A percentile compares a stretch with the other conserved stretches of the same genome.
Evolutionary conservation across 30 jellyfish, hydroid and myxozoan genomes (phyloP).

Genomic region (Cassiopea xamachana): DNA sequence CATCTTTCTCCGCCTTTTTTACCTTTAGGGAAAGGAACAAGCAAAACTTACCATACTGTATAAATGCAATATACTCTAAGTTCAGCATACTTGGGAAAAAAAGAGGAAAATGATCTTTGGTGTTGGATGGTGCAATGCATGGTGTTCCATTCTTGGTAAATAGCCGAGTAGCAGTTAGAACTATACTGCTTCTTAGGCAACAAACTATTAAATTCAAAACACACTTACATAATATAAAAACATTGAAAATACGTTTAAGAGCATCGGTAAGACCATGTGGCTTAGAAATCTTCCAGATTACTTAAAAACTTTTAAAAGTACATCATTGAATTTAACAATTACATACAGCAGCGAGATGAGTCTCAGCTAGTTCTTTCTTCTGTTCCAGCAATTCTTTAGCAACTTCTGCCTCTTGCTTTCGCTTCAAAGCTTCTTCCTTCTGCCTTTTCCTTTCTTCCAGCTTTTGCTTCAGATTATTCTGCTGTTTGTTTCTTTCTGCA

Average conservation of each 20-base stretch:
- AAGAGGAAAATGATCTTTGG: too few species aligned
- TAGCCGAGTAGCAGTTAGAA: too few species aligned
- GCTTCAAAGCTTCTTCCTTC: slow-evolving; percentile 80
- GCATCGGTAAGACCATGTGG: too few species aligned
- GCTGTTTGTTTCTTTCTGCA: slow-evolving; percentile 70
- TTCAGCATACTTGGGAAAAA: too few species aligned
- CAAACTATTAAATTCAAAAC: too few species aligned
- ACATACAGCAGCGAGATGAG: slow-evolving; percentile 82
- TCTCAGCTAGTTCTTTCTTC: slow-evolving; percentile 89
- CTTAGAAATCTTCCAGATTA: too few species aligned
- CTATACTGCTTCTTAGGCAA: too few species aligned
- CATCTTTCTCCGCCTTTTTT: slow-evolving; percentile 89
- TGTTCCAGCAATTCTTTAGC: slow-evolving; percentile 93
- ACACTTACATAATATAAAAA: too few species aligned
- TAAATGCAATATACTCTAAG: too few species aligned
- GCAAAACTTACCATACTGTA: background rate
- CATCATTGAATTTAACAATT: background rate
- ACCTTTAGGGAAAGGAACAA: slow-evolving; percentile 38
- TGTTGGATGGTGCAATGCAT: too few species aligned
- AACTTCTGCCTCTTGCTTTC: slow-evolving; percentile 88
- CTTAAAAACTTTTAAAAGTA: background rate
- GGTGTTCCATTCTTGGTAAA: too few species aligned
- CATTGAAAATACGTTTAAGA: too few species aligned
- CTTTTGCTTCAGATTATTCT: slow-evolving; percentile 64
- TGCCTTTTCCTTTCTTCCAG: slow-evolving; percentile 77